phyloP scores from a whole-genome alignment of 2,113 vertebrate genomes.

The Solea senegalensis region DNA sequence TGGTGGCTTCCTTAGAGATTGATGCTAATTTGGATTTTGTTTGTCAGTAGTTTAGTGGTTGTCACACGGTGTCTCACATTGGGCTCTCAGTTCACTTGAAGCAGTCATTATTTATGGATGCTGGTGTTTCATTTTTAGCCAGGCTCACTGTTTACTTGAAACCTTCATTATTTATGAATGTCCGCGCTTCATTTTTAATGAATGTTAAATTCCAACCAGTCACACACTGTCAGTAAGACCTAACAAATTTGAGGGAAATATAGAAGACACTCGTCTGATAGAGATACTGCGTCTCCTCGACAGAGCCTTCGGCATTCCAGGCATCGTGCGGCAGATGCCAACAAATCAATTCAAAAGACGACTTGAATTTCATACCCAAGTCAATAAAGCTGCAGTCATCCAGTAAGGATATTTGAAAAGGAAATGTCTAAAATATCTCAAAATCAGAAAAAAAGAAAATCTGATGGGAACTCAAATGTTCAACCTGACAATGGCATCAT shows the following conservation, averaged over 20 bases:
- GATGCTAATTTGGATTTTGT: constrained; percentile 78
- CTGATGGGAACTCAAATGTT: constrained; percentile 43
- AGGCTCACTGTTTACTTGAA: constrained; percentile 65
- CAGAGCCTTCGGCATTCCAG: constrained; percentile 44
- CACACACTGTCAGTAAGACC: constrained; percentile 50
- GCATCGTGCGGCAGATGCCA: constrained; percentile 50
- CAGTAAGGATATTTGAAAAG: constrained; percentile 37
- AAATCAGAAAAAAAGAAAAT: constrained; percentile 37
- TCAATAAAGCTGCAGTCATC: constrained; percentile 58
- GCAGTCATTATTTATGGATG: constrained; percentile 72
- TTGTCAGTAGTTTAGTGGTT: constrained; percentile 79
- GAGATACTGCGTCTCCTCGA: constrained; percentile 47
- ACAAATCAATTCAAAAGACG: constrained; percentile 66
- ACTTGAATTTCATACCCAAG: constrained; percentile 53
- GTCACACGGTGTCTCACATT: constrained; percentile 63
- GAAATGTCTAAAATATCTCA: constrained; percentile 28
- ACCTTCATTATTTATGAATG: constrained; percentile 77
- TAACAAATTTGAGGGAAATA: constrained; percentile 53
- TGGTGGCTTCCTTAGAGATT: constrained; percentile 64
- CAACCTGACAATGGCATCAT: constrained; percentile 22
- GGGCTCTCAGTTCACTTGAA: constrained; percentile 50
- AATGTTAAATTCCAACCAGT: constrained; percentile 72
- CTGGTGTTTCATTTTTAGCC: constrained; percentile 65
- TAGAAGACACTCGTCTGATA: constrained; percentile 49
- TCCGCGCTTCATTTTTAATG: constrained; percentile 67